phyloP scores from a whole-genome alignment of 2,888 invertebrate genomes.

The Xylota segnis region DNA sequence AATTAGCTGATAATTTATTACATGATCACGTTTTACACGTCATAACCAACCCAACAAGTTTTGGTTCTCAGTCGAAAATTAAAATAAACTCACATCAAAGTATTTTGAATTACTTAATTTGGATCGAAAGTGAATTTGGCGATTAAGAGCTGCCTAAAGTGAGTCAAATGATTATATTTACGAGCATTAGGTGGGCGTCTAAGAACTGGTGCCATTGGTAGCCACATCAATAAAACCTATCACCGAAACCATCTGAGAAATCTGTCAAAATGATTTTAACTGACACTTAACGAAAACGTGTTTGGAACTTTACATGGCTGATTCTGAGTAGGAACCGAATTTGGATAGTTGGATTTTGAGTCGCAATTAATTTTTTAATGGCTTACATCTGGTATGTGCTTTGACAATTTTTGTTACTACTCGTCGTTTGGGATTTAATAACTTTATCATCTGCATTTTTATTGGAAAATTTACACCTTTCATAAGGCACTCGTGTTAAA shows the following conservation, averaged over 20 bases:
- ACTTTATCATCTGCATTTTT: not conserved
- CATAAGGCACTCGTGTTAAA: not conserved
- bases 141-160: constrained; percentile 15
- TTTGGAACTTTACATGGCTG: not conserved
- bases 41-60: constrained; percentile 32
- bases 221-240: constrained; percentile 11
- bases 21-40: constrained; percentile 41
- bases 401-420: not conserved
- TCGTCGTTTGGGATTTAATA: not conserved
- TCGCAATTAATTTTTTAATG: not conserved
- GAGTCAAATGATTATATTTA: constrained; percentile 29
- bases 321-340: not conserved
- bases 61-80: constrained; percentile 12
- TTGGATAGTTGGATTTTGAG: not conserved
- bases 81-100: not conserved
- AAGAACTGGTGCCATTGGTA: constrained; percentile 16
- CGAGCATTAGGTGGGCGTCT: constrained; percentile 1
- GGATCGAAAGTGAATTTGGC: constrained; percentile 16
- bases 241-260: constrained; percentile 8
- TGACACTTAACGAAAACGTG: constrained; percentile 7
- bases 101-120: constrained; percentile 1
- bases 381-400: not conserved
- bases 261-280: constrained; percentile 10
- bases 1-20: constrained; percentile 35
- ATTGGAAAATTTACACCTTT: not conserved